phyloP scores from a whole-genome alignment of 2,113 vertebrate genomes.

The Onychostruthus taczanowskii region DNA sequence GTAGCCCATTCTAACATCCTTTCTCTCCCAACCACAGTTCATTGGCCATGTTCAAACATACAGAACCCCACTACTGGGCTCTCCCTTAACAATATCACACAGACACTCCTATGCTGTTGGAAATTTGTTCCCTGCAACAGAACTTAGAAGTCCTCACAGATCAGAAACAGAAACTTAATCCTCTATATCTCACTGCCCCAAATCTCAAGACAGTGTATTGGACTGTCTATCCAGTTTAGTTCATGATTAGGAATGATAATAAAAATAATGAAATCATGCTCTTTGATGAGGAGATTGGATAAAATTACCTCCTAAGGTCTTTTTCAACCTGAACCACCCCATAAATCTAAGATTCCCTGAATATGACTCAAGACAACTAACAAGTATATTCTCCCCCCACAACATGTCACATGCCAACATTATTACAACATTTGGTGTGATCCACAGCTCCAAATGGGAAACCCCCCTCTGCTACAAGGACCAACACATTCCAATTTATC shows the following conservation, averaged over 20 bases:
- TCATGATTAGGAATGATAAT: background rate
- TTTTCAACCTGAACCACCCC: background rate
- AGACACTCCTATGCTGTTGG: background rate
- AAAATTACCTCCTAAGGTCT: background rate
- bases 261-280: background rate
- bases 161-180: background rate
- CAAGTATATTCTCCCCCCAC: background rate
- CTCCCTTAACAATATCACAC: background rate
- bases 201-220: background rate
- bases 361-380: background rate
- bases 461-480: background rate
- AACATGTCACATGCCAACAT: background rate
- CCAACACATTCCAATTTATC: background rate
- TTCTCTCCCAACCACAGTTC: background rate
- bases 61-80: background rate
- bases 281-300: background rate
- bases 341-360: background rate
- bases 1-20: background rate
- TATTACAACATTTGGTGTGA: background rate
- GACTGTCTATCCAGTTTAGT: background rate
- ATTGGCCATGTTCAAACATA: background rate
- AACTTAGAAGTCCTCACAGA: background rate
- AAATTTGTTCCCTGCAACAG: background rate
- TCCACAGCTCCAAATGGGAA: fast-evolving
- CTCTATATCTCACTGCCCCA: background rate